Percentiles rank a stretch among this genome's conserved stretches.
These are phyloP conservation scores for Syrphus vitripennis DNA, from an alignment of 2,888 invertebrate genomes.

Conservation along the genomic window DNA sequence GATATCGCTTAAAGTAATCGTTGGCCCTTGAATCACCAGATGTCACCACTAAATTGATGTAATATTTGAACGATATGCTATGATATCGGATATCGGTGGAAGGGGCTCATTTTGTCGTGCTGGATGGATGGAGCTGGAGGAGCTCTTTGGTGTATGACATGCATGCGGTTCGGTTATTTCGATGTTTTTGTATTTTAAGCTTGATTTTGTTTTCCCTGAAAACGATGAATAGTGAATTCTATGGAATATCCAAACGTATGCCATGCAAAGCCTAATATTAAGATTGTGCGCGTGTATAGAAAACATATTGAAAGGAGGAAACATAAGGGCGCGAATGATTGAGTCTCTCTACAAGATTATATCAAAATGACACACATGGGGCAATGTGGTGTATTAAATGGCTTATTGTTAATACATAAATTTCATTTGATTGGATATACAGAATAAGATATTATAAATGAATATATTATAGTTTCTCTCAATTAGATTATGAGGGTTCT, in stretches of 20 bases:
- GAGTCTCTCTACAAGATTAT: conserved; percentile 24
- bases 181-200: neutral
- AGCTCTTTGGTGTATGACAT: neutral
- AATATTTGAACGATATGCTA: conserved; percentile 39
- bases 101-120: neutral
- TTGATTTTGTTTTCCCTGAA: conserved; percentile 13
- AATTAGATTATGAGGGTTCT: neutral
- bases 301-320: conserved; percentile 34
- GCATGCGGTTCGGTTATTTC: neutral
- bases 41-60: conserved; percentile 70
- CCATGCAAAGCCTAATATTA: conserved; percentile 36
- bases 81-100: neutral
- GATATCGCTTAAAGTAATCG: conserved; percentile 69
- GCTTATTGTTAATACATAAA: conserved; percentile 40
- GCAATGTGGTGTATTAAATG: conserved; percentile 9
- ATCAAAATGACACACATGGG: neutral
- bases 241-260: too few species aligned
- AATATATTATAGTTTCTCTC: neutral
- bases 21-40: conserved; percentile 64
- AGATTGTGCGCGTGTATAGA: conserved; percentile 9
- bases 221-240: conserved; percentile 50
- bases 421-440: conserved; percentile 1
- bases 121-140: neutral
- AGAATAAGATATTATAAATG: neutral
- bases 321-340: conserved; percentile 64